Conservation (phyloP, 2,888 invertebrate genomes). For the Eupithecia centaureata region DNA sequence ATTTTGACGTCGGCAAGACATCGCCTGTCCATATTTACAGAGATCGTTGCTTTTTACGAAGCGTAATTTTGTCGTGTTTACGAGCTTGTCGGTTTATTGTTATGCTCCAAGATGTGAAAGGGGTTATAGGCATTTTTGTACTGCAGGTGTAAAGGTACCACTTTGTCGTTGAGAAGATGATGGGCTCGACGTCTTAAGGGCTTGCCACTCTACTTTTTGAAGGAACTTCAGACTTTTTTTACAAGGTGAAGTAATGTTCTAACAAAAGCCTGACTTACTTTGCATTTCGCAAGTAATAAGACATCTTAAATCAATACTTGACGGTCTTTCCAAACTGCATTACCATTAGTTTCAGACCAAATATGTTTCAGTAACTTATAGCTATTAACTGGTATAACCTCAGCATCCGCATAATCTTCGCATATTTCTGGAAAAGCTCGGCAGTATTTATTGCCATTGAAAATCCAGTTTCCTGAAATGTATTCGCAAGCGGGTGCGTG, state of each 20-base stretch:
- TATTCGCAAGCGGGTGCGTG: constrained; percentile 72
- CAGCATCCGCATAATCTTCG: constrained; percentile 47
- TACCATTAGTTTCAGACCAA: constrained; percentile 3
- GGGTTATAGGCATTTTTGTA: constrained; percentile 74
- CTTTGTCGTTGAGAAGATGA: constrained; percentile 14
- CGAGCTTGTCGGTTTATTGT: constrained; percentile 73
- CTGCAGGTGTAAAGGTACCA: constrained; percentile 52
- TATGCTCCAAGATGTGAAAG: constrained; percentile 60
- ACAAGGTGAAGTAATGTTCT: background rate
- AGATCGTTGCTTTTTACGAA: constrained; percentile 78
- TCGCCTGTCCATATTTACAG: constrained; percentile 78
- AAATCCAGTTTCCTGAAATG: constrained; percentile 73
- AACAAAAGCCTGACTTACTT: background rate
- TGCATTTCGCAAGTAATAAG: background rate
- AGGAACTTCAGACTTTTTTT: background rate
- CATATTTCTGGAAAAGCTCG: constrained; percentile 55
- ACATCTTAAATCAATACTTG: background rate
- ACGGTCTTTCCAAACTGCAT: constrained; percentile 1
- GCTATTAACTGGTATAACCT: constrained; percentile 26
- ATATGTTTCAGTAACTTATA: constrained; percentile 23
- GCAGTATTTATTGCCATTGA: constrained; percentile 77
- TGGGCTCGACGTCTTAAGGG: background rate
- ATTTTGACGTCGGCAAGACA: constrained; percentile 63
- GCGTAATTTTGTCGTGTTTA: constrained; percentile 71
- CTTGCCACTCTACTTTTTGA: background rate